Conservation (phyloP, 2,113 vertebrate species). For the Ellobius talpinus region DNA sequence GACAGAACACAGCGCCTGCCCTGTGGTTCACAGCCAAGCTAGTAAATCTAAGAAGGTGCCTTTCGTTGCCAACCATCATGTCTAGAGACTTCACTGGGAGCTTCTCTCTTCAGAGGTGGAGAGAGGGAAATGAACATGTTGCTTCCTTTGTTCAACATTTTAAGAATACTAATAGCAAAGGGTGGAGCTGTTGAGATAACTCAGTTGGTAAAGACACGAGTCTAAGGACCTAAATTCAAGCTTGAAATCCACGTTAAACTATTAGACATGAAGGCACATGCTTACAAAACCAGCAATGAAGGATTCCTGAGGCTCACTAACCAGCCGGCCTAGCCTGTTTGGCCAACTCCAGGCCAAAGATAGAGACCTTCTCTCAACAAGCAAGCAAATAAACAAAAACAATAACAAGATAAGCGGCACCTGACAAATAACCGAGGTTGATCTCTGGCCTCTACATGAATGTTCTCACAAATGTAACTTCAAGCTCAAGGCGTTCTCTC, state of each 20-base stretch:
- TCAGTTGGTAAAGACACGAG: neutral
- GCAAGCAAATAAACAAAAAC: neutral
- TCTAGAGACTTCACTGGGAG: neutral
- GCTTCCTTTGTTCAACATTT: neutral
- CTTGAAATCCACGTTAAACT: neutral
- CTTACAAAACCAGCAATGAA: neutral
- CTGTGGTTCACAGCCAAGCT: neutral
- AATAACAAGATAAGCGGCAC: neutral
- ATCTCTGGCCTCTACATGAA: neutral
- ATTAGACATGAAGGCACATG: fast-evolving
- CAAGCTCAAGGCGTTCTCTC: too few species aligned
- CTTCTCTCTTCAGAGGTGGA: neutral
- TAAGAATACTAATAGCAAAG: neutral
- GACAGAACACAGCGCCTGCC: neutral
- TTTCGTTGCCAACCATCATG: neutral
- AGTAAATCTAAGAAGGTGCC: neutral
- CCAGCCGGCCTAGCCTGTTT: neutral
- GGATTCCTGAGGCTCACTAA: neutral
- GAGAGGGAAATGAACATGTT: neutral
- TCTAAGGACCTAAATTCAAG: neutral
- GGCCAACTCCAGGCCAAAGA: neutral
- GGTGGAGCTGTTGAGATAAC: too few species aligned
- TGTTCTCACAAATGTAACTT: neutral
- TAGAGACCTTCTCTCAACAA: neutral
- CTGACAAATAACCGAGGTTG: neutral